Percentiles rank a stretch among this genome's conserved stretches.
Evolutionary conservation across 1,140 invertebrate genomes (phyloP).

Genomic region (Drosophila quadrilineata): DNA sequence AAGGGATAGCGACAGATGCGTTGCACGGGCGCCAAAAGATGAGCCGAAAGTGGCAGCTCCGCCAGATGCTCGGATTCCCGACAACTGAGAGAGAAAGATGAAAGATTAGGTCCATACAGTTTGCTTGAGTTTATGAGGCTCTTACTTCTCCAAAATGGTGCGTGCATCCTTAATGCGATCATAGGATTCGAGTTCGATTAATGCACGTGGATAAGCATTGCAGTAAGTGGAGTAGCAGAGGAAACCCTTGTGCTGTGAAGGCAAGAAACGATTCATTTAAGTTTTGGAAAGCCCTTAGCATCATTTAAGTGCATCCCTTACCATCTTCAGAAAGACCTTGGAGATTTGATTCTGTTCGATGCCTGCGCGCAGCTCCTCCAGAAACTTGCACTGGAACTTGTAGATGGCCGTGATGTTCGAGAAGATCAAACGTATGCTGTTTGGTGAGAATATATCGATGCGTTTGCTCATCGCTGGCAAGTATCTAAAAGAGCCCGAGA

Average conservation of each 20-base stretch:
- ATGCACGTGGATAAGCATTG: constrained; percentile 89
- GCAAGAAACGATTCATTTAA: background rate
- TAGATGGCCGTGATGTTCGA: constrained; percentile 77
- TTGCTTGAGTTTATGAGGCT: background rate
- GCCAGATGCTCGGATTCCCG: constrained; percentile 81
- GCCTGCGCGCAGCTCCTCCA: constrained; percentile 64
- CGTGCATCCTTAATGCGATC: constrained; percentile 74
- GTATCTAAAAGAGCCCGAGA: constrained; percentile 56
- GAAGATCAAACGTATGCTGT: constrained; percentile 76
- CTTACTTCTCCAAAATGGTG: constrained; percentile 75
- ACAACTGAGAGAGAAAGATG: constrained; percentile 43
- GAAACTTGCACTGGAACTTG: constrained; percentile 71
- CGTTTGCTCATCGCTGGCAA: constrained; percentile 79
- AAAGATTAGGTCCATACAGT: background rate
- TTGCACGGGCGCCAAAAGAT: constrained; percentile 93
- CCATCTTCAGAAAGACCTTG: constrained; percentile 79
- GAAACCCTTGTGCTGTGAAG: constrained; percentile 86
- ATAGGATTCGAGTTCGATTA: constrained; percentile 80
- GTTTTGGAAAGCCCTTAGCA: background rate
- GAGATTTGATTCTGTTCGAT: constrained; percentile 79
- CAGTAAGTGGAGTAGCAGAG: constrained; percentile 95
- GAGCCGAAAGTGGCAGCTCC: constrained; percentile 93
- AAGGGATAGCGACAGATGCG: constrained; percentile 96
- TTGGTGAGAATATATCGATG: constrained; percentile 78
- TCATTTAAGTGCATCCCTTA: constrained; percentile 16